Conservation (phyloP, 2,888 invertebrate species). For the Pterostichus niger region DNA sequence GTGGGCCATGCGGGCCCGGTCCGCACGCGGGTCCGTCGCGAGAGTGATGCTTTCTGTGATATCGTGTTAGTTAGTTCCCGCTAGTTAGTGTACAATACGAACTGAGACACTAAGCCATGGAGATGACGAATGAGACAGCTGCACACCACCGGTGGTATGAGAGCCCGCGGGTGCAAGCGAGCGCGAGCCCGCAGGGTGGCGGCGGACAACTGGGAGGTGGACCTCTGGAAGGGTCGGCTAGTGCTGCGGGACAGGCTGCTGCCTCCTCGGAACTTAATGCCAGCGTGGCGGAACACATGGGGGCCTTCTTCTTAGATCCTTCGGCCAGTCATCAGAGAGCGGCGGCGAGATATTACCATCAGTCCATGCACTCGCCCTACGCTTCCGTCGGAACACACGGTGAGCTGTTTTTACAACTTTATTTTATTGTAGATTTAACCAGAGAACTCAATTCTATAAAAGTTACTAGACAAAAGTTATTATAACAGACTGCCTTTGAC, state of each 20-base stretch:
- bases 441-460: no score
- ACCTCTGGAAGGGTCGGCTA: conserved; percentile 66
- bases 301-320: conserved; percentile 77
- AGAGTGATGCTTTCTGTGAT: conserved; percentile 69
- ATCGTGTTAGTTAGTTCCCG: conserved; percentile 53
- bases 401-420: conserved; percentile 70
- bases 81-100: neutral
- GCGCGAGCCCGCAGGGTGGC: conserved; percentile 74
- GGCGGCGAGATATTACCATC: conserved; percentile 77
- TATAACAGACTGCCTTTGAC: no score
- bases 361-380: conserved; percentile 78
- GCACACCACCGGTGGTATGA: conserved; percentile 78
- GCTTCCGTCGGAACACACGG: conserved; percentile 76
- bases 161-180: conserved; percentile 76
- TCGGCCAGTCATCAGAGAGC: conserved; percentile 75
- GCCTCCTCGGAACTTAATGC: conserved; percentile 73
- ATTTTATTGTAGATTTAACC: no score
- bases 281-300: conserved; percentile 78
- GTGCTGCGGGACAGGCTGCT: conserved; percentile 68
- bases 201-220: conserved; percentile 67
- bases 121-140: conserved; percentile 77
- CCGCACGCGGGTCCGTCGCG: conserved; percentile 41
- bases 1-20: conserved; percentile 43
- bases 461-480: no score
- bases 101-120: conserved; percentile 73